Evolutionary conservation across 2,113 vertebrate genomes (phyloP).

Genomic region (Crocuta crocuta): DNA sequence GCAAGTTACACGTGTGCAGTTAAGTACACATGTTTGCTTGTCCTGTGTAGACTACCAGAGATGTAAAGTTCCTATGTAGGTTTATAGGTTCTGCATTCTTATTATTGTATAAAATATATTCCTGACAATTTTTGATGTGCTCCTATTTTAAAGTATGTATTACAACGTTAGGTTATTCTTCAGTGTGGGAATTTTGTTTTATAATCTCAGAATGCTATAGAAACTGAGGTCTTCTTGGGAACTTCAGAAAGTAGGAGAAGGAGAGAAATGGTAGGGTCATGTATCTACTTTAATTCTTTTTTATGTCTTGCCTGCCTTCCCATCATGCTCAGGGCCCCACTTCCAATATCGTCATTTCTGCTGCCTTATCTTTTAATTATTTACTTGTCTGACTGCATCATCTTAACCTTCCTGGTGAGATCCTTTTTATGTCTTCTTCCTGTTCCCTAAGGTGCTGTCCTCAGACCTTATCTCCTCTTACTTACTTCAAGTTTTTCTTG

Average conservation of each 20-base stretch:
- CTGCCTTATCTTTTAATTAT: background rate
- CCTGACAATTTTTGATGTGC: background rate
- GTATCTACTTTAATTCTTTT: background rate
- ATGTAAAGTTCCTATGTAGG: background rate
- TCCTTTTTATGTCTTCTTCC: background rate
- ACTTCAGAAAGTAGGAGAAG: background rate
- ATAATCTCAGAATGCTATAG: background rate
- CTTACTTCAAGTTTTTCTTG: background rate
- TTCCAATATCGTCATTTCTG: background rate
- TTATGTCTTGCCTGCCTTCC: background rate
- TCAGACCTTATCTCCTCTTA: background rate
- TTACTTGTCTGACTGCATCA: background rate
- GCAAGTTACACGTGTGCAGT: background rate
- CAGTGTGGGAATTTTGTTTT: background rate
- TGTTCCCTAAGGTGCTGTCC: background rate
- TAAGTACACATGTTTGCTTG: background rate
- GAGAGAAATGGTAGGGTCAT: background rate
- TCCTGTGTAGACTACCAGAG: background rate
- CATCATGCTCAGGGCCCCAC: background rate
- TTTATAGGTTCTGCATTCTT: background rate
- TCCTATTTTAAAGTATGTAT: background rate
- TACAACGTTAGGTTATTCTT: conserved; percentile 14
- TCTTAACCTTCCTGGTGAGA: background rate
- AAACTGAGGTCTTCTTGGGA: background rate
- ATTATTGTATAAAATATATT: conserved; percentile 22